A percentile compares a stretch with the other conserved stretches of the same genome.
Conservation (phyloP, 2,888 invertebrate genomes). For the Zootermopsis nevadensis region DNA sequence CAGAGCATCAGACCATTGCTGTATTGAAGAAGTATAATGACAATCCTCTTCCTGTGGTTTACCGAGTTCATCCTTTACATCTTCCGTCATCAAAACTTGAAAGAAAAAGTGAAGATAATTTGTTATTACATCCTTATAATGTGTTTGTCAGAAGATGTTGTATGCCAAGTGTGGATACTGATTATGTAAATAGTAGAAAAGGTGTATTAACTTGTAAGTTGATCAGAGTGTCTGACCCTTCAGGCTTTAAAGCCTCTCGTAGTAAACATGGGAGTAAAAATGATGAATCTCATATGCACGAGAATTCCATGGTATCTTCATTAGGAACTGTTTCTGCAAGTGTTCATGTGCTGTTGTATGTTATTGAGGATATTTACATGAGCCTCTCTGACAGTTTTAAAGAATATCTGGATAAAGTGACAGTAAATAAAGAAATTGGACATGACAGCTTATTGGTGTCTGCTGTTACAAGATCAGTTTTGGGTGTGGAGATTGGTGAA, state of each 20-base stretch:
- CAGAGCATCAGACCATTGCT: neutral
- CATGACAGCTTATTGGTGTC: constrained; percentile 64
- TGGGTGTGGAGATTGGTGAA: constrained; percentile 68
- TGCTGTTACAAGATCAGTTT: constrained; percentile 66
- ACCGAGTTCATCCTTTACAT: constrained; percentile 54
- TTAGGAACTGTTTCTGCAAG: neutral
- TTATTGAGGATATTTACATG: constrained; percentile 58
- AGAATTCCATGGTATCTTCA: neutral
- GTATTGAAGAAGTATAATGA: constrained; percentile 35
- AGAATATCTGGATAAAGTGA: constrained; percentile 4
- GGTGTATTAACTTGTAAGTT: constrained; percentile 56
- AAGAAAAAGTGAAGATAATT: constrained; percentile 30
- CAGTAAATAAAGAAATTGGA: neutral
- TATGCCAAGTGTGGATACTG: constrained; percentile 52
- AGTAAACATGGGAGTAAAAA: neutral
- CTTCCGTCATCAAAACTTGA: neutral
- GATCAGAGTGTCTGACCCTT: constrained; percentile 55
- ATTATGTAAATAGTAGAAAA: constrained; percentile 35
- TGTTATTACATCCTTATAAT: constrained; percentile 60
- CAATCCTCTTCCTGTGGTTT: neutral
- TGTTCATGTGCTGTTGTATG: constrained; percentile 51
- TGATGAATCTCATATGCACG: neutral
- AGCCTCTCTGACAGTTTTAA: constrained; percentile 48
- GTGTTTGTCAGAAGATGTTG: constrained; percentile 60
- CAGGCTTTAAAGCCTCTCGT: constrained; percentile 34